phyloP scores from a whole-genome alignment of 2,113 vertebrate genomes.

The Leptocoma aspasia region DNA sequence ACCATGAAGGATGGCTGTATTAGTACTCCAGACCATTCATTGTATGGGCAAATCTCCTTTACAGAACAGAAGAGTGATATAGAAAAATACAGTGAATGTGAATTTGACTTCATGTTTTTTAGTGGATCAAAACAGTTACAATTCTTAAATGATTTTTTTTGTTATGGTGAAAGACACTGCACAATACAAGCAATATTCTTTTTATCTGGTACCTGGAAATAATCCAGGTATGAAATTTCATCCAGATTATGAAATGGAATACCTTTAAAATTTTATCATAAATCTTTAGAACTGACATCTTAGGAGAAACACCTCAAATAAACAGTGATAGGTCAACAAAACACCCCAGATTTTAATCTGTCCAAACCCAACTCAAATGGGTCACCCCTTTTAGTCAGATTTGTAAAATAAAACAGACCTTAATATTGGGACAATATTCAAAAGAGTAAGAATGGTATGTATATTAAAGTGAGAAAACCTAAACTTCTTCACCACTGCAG shows the following conservation, averaged over 20 bases:
- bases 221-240: background rate
- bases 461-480: background rate
- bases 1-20: background rate
- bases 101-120: background rate
- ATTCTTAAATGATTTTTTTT: background rate
- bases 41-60: background rate
- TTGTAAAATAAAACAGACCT: background rate
- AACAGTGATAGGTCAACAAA: background rate
- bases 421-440: background rate
- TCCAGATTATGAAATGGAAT: background rate
- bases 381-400: background rate
- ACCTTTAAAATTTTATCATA: background rate
- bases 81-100: background rate
- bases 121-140: background rate
- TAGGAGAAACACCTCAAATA: background rate
- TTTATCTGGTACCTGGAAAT: background rate
- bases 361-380: background rate
- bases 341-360: background rate
- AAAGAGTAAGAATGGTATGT: background rate
- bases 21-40: background rate
- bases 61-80: background rate
- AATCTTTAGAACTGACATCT: background rate
- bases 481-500: background rate
- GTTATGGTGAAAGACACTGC: background rate
- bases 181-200: background rate